These are phyloP conservation scores for Scaptomyza reducta DNA, from an alignment of 2,888 invertebrate genomes.

Conservation along the genomic window DNA sequence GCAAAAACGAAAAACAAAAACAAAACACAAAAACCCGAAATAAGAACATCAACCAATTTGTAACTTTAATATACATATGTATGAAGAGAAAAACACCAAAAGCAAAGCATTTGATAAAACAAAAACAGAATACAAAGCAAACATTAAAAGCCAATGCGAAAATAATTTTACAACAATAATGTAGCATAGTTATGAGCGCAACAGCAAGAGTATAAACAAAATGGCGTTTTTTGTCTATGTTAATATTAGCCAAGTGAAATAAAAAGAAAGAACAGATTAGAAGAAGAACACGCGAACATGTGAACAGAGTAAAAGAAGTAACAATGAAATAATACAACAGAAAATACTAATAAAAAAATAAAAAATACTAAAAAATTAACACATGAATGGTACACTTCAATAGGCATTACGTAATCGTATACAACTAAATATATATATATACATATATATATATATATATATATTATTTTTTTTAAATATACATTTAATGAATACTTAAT, in stretches of 20 bases:
- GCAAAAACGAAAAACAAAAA: slow-evolving; percentile 42
- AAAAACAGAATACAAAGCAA: not conserved
- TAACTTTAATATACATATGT: slow-evolving; percentile 33
- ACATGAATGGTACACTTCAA: slow-evolving; percentile 40
- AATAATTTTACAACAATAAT: slow-evolving; percentile 6
- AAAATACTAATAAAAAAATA: slow-evolving; percentile 17
- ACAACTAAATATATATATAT: not conserved
- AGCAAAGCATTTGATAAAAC: slow-evolving; percentile 15
- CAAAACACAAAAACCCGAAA: slow-evolving; percentile 5
- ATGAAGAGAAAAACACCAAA: slow-evolving; percentile 40
- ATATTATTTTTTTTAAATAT: slow-evolving; percentile 30
- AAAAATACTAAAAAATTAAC: slow-evolving; percentile 26
- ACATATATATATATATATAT: slow-evolving; percentile 7
- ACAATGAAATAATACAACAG: slow-evolving; percentile 42
- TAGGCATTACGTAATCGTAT: slow-evolving; percentile 41
- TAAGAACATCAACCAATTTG: slow-evolving; percentile 41
- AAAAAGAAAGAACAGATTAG: slow-evolving; percentile 1
- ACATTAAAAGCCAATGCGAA: slow-evolving; percentile 3
- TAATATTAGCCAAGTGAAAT: slow-evolving; percentile 13
- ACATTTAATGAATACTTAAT: slow-evolving; percentile 31
- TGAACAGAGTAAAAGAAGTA: not conserved
- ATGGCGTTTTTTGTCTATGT: slow-evolving; percentile 9
- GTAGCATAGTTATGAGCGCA: slow-evolving; percentile 42
- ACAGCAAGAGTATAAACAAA: not conserved
- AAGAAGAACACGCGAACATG: not conserved